These are phyloP conservation scores for Lagopus leucura DNA, from an alignment of 2,113 vertebrate species.

Conservation along the genomic window DNA sequence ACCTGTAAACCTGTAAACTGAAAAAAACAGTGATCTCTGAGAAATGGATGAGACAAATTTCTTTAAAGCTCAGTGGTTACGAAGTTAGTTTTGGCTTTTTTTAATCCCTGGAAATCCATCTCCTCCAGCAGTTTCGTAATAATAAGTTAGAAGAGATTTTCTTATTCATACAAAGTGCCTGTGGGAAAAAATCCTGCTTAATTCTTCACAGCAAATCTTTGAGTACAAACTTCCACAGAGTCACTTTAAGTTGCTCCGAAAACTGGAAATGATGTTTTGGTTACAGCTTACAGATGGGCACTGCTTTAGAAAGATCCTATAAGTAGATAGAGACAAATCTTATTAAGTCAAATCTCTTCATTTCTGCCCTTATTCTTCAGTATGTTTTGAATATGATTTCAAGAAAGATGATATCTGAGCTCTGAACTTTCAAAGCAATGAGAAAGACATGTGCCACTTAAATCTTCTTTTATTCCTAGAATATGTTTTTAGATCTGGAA, in stretches of 20 bases:
- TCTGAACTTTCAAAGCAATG: background rate
- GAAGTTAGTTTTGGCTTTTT: background rate
- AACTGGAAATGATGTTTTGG: background rate
- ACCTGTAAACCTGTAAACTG: background rate
- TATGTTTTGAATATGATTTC: background rate
- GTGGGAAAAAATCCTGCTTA: background rate
- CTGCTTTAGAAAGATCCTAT: background rate
- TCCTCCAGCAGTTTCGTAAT: background rate
- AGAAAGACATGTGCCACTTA: background rate
- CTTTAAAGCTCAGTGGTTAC: background rate
- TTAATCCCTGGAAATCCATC: slow-evolving; percentile 9
- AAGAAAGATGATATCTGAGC: background rate
- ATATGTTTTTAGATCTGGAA: background rate
- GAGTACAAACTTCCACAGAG: background rate
- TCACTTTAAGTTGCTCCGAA: background rate
- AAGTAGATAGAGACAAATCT: background rate
- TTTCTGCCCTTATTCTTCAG: background rate
- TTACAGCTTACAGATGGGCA: background rate
- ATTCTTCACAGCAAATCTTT: background rate
- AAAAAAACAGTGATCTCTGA: background rate
- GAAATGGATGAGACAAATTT: background rate
- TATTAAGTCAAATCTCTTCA: background rate
- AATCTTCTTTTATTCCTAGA: background rate
- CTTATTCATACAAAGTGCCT: background rate
- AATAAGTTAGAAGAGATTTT: slow-evolving; percentile 1